Evolutionary conservation across 2,113 vertebrate genomes (phyloP), one percentile per base, ranked within the genome.

Genomic region (Nyctibius bracteatus): DNA sequence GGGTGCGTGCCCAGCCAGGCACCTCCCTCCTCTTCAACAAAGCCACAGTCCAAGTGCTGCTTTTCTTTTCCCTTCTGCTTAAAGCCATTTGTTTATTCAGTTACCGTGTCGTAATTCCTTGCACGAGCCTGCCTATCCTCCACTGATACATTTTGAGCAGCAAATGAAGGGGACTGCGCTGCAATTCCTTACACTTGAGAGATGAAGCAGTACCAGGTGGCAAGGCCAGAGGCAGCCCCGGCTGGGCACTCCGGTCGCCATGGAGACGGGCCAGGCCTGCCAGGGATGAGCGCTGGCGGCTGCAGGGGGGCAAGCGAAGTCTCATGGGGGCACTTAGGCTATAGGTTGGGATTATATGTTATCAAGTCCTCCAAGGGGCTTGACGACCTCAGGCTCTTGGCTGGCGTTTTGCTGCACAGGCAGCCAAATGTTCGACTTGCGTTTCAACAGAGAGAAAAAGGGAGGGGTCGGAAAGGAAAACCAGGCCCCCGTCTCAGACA

Each of bases 161-260:
- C 94, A 78, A 87, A 86, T 33, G 54, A 46, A 91, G 97, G 96
- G 96, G 95, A 72, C 89, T 0, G 19, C 21, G n/a, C 93, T 59
- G 80, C 63, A n/a, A 75, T 91, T 97, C 97, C 97, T 97, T 84
- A 81, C 97, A 61, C 98, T 88, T 59, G 94, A 95, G 97, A 97
- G 97, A 97, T 58, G 96, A 94, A 98, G 97, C 96, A 78, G 94
- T 97, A 97, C 97, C 98, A 98, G 98, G 98, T 98, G 98, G 98
- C 98, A 96, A 93, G 97, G 98, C 98, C 97, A 33, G 97, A 96
- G 97, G 97, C 97, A 94, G 97, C 89, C 21, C 59, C 20, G 81
- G 97, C 96, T 30, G 59, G 97, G 97, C 97, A 97, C 94, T 41
- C 80, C 0, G 13, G 98, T 98, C 94, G 71, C 97, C 96, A 98